These are phyloP conservation scores for Troglohyphantes excavatus DNA, from an alignment of 2,888 invertebrate genomes.

Conservation along the genomic window DNA sequence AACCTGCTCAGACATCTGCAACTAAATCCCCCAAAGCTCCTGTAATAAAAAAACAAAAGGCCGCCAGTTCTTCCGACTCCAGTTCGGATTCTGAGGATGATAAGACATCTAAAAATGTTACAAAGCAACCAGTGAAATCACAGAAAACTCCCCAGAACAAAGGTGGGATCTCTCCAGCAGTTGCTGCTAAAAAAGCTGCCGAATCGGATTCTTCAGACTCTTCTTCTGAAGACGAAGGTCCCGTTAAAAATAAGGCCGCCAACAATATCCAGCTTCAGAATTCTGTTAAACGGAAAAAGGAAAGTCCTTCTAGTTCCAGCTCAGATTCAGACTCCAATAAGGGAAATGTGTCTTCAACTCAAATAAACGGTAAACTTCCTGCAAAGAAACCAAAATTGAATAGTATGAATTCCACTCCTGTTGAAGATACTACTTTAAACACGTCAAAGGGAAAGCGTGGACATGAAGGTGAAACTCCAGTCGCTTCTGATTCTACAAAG, in stretches of 20 bases:
- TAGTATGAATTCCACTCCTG: conserved; percentile 2
- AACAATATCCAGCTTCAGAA: background rate
- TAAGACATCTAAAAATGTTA: background rate
- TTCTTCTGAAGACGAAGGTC: conserved; percentile 35
- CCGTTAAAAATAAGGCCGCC: background rate
- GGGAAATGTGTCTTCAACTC: background rate
- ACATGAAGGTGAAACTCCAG: conserved; percentile 8
- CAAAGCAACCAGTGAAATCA: conserved; percentile 6
- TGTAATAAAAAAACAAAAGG: conserved; percentile 11
- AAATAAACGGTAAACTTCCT: conserved; percentile 15
- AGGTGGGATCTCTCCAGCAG: background rate
- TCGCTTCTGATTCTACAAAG: conserved; percentile 67
- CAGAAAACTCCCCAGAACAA: conserved; percentile 16
- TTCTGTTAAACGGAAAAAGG: conserved; percentile 7
- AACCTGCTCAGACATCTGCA: background rate
- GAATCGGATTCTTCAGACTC: conserved; percentile 21
- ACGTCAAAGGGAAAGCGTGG: background rate
- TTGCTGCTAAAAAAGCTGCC: conserved; percentile 2
- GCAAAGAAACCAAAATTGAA: conserved; percentile 39
- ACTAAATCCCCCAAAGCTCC: background rate
- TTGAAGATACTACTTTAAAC: background rate
- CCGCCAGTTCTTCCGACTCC: conserved; percentile 43
- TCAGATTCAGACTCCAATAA: conserved; percentile 34
- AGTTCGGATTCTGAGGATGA: conserved; percentile 56
- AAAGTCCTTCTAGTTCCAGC: conserved; percentile 34